Evolutionary conservation across 2,888 invertebrate species (phyloP).

Genomic region (Flexamia atlantica): DNA sequence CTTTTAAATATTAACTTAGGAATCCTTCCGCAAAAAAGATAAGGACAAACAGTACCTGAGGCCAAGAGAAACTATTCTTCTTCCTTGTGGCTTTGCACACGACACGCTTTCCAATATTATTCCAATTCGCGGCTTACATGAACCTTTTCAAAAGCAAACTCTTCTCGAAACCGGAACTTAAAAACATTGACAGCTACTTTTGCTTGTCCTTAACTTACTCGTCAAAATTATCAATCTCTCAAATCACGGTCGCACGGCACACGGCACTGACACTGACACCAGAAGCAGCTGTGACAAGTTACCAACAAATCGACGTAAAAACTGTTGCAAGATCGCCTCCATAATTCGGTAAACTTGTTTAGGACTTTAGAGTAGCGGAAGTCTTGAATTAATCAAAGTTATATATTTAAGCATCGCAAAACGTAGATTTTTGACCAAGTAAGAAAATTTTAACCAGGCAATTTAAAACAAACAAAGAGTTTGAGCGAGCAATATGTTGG

Average conservation of each 20-base stretch:
- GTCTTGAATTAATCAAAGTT: not conserved
- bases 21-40: too few species aligned
- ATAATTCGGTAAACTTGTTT: too few species aligned
- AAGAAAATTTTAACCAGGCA: not conserved
- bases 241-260: not conserved
- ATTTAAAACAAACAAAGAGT: not conserved
- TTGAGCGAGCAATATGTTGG: not conserved
- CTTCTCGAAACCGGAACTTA: not conserved
- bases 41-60: too few species aligned
- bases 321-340: too few species aligned
- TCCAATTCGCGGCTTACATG: not conserved
- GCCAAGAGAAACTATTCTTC: too few species aligned
- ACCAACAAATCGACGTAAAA: not conserved
- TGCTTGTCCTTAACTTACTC: too few species aligned
- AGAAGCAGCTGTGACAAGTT: conserved; percentile 5
- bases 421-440: not conserved
- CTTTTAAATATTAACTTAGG: too few species aligned
- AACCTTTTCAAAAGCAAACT: not conserved
- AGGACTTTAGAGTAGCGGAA: too few species aligned
- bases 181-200: not conserved
- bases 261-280: not conserved
- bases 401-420: not conserved
- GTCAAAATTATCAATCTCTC: not conserved
- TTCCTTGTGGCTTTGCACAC: conserved; percentile 7
- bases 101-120: not conserved